Conservation (phyloP, 2,888 invertebrate genomes). For the Lasioglossum pauxillum region DNA sequence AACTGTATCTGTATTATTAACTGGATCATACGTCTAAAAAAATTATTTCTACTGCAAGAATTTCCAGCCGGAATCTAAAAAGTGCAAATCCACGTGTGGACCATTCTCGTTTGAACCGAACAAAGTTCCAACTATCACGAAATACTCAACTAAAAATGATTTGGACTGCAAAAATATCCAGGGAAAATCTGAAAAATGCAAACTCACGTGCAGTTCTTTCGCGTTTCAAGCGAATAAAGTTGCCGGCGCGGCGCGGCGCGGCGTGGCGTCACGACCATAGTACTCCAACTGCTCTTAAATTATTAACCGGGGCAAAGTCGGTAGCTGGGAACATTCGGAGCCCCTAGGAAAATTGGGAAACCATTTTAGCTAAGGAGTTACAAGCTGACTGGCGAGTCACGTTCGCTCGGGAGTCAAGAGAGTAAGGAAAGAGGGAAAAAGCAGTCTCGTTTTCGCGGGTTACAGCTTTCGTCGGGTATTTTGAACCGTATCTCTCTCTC, state of each 20-base stretch:
- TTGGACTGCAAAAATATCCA: neutral
- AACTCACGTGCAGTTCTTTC: neutral
- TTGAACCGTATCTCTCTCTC: neutral
- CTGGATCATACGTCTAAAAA: neutral
- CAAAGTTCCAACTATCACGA: neutral
- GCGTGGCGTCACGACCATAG: neutral
- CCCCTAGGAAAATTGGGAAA: neutral
- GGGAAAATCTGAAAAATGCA: neutral
- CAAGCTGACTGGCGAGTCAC: neutral
- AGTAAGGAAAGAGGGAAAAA: neutral
- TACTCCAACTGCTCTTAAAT: neutral
- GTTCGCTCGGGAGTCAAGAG: neutral
- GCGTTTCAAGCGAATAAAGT: neutral
- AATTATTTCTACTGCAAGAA: neutral
- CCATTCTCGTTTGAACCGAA: neutral
- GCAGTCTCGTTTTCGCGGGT: neutral
- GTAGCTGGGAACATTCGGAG: neutral
- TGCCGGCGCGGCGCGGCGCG: no score
- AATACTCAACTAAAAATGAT: neutral
- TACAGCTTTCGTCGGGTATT: neutral
- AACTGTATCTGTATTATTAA: neutral
- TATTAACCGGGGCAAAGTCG: neutral
- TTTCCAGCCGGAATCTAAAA: neutral
- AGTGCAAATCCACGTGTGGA: neutral
- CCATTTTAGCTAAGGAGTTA: neutral